A percentile compares a stretch with the other conserved stretches of the same genome.
Conservation (phyloP, 2,888 invertebrate species). For the Caenorhabditis sulstoni region DNA sequence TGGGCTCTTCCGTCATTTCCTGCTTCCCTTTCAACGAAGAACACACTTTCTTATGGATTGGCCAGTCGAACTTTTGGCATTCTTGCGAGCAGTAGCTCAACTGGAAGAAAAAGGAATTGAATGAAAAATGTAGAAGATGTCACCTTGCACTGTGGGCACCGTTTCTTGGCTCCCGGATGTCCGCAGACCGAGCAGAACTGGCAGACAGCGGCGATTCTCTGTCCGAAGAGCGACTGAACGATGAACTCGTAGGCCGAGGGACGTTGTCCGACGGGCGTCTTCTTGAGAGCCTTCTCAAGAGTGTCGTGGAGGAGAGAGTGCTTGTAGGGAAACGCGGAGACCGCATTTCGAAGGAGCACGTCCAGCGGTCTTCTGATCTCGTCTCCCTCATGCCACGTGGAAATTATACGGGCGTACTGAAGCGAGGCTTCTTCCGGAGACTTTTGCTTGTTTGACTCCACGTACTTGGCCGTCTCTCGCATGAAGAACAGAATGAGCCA, state of each 20-base stretch:
- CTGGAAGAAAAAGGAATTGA: slow-evolving; percentile 54
- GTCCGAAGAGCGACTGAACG: slow-evolving; percentile 78
- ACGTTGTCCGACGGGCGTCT: slow-evolving; percentile 64
- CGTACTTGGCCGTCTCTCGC: slow-evolving; percentile 74
- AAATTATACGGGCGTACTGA: slow-evolving; percentile 55
- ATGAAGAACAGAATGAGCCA: slow-evolving; percentile 78
- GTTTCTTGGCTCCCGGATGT: slow-evolving; percentile 91
- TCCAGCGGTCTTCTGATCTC: slow-evolving; percentile 83
- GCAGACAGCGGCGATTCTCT: slow-evolving; percentile 81
- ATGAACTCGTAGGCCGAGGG: slow-evolving; percentile 76
- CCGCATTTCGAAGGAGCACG: slow-evolving; percentile 88
- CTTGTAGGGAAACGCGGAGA: slow-evolving; percentile 91
- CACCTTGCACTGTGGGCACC: slow-evolving; percentile 93
- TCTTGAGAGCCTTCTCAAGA: slow-evolving; percentile 79
- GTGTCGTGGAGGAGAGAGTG: slow-evolving; percentile 93
- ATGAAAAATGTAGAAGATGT: slow-evolving; percentile 82
- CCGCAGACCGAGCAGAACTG: slow-evolving; percentile 90
- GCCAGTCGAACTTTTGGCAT: slow-evolving; percentile 90
- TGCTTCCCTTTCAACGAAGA: slow-evolving; percentile 47
- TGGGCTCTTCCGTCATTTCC: slow-evolving; percentile 7
- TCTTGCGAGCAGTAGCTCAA: slow-evolving; percentile 94
- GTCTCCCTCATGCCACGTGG: slow-evolving; percentile 81
- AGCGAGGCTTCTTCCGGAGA: slow-evolving; percentile 50
- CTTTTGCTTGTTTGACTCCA: slow-evolving; percentile 63
- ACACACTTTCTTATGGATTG: slow-evolving; percentile 82